Conservation (phyloP, 2,888 invertebrate genomes). For the Ophioninae sp. region DNA sequence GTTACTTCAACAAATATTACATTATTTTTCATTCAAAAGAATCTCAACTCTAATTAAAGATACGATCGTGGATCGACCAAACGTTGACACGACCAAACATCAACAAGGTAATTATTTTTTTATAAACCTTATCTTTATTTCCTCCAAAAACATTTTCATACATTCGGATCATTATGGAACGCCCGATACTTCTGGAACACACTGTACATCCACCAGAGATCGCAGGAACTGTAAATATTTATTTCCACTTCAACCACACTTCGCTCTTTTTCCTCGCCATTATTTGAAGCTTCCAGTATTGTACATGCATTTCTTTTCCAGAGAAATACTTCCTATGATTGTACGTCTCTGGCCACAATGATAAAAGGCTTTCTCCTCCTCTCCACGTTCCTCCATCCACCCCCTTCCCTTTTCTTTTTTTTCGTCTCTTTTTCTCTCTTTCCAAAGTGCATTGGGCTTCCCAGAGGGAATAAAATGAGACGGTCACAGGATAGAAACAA, state of each 20-base stretch:
- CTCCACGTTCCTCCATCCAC: no score
- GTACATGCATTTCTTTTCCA: constrained; percentile 27
- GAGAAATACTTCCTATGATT: constrained; percentile 29
- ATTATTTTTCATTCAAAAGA: no score
- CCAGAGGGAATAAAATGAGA: constrained; percentile 23
- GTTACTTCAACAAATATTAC: no score
- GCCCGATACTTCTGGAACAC: neutral
- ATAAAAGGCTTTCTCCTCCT: constrained; percentile 41
- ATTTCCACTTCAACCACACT: constrained; percentile 36
- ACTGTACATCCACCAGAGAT: neutral
- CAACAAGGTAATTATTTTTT: no score
- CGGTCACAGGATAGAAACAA: constrained; percentile 24
- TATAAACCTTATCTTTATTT: no score
- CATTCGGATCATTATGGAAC: neutral
- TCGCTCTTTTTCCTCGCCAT: constrained; percentile 10
- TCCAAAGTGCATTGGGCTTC: constrained; percentile 19
- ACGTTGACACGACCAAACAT: no score
- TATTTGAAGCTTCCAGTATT: constrained; percentile 24
- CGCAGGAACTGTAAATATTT: constrained; percentile 42
- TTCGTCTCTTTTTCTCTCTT: neutral
- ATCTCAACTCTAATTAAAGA: no score
- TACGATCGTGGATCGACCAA: no score
- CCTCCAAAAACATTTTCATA: constrained; percentile 32
- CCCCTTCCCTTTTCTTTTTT: neutral
- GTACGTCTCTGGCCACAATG: constrained; percentile 35